phyloP scores from a whole-genome alignment of 2,113 vertebrate species.

The Heterocephalus glaber region DNA sequence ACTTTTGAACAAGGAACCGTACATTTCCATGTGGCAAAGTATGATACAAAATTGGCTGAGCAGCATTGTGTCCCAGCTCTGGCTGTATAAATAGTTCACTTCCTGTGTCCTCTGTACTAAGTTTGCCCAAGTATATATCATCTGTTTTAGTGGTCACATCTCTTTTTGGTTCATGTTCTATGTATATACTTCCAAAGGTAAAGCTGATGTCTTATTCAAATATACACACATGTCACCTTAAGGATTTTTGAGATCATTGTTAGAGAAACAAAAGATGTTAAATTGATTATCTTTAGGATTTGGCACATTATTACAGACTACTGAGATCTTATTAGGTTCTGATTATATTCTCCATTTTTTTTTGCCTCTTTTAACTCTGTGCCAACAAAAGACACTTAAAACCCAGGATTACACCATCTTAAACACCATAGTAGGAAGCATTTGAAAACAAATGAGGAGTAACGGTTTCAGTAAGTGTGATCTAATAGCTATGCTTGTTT shows the following conservation, averaged over 20 bases:
- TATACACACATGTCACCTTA: background rate
- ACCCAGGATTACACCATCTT: background rate
- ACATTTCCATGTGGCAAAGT: background rate
- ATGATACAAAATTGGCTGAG: background rate
- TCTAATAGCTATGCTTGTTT: background rate
- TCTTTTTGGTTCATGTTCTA: background rate
- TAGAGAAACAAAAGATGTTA: background rate
- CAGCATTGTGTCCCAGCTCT: background rate
- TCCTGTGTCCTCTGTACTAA: background rate
- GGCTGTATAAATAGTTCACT: background rate
- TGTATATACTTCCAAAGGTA: background rate
- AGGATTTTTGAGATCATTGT: background rate
- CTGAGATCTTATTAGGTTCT: background rate
- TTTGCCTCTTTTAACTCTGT: background rate
- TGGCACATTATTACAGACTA: background rate
- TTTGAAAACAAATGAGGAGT: background rate
- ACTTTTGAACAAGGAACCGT: background rate
- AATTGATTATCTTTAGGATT: conserved; percentile 30
- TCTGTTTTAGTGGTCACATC: background rate
- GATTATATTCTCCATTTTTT: background rate
- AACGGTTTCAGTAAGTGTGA: background rate
- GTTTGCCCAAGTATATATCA: background rate
- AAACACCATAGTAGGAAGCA: background rate
- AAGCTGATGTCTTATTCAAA: background rate
- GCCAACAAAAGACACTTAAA: background rate